Evolutionary conservation across 2,113 vertebrate genomes (phyloP).

Genomic region (Chaetorhynchus papuensis): DNA sequence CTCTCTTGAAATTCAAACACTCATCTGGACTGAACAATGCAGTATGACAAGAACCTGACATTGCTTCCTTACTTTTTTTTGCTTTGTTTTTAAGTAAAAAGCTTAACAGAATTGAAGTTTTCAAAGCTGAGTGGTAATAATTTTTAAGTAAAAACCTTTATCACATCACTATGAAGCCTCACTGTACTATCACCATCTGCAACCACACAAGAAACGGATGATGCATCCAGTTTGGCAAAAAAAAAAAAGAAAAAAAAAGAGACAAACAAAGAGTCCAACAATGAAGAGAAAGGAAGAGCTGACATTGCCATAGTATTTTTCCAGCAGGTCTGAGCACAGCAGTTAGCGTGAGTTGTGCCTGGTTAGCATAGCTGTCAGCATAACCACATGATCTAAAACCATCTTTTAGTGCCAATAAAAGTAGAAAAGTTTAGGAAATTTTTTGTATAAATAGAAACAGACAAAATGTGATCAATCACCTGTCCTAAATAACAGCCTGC

Average conservation of each 20-base stretch:
- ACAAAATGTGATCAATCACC: neutral
- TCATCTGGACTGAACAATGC: neutral
- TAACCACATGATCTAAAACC: rapidly evolving
- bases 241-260: neutral
- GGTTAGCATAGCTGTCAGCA: neutral
- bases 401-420: neutral
- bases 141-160: neutral
- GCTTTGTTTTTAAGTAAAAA: neutral
- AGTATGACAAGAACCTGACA: neutral
- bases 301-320: neutral
- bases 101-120: neutral
- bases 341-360: neutral
- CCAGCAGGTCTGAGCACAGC: neutral
- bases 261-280: neutral
- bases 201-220: neutral
- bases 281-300: neutral
- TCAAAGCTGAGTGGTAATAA: neutral
- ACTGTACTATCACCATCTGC: neutral
- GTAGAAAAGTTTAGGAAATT: neutral
- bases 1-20: neutral
- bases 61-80: neutral
- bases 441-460: neutral
- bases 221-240: neutral
- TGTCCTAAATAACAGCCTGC: neutral
- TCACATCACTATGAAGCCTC: neutral